A percentile compares a stretch with the other conserved stretches of the same genome.
phyloP scores from a whole-genome alignment of 2,888 invertebrate genomes.

The Idaea straminata region DNA sequence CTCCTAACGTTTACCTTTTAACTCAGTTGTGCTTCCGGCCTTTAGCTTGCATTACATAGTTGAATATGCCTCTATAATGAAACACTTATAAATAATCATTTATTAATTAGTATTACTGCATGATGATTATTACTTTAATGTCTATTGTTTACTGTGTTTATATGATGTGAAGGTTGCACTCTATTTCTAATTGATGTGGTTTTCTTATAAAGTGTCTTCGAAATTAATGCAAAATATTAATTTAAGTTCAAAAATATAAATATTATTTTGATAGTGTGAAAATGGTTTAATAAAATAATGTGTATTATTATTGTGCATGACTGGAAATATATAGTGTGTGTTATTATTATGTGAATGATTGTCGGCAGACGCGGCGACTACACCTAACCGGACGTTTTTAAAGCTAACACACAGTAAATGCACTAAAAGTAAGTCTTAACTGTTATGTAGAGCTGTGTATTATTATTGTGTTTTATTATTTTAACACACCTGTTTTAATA shows the following conservation, averaged over 20 bases:
- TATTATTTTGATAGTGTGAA: neutral
- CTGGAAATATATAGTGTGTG: constrained; percentile 24
- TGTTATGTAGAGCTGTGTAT: constrained; percentile 1
- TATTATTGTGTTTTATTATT: constrained; percentile 1
- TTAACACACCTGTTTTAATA: neutral
- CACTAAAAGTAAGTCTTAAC: constrained; percentile 55
- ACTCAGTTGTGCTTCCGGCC: neutral
- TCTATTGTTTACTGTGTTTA: neutral
- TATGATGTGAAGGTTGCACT: neutral
- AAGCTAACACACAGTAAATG: constrained; percentile 46
- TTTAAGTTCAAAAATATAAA: neutral
- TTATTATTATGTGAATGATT: constrained; percentile 49
- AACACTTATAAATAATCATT: neutral
- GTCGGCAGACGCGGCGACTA: constrained; percentile 55
- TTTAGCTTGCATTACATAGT: neutral
- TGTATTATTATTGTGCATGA: neutral
- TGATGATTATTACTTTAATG: neutral
- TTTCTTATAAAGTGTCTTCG: neutral
- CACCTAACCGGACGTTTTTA: constrained; percentile 49
- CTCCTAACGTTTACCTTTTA: neutral
- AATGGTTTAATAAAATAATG: neutral
- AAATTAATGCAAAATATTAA: neutral
- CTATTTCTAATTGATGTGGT: neutral
- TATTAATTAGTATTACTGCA: neutral
- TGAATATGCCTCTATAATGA: neutral